These are phyloP conservation scores for Philhelius pedissequus DNA, from an alignment of 2,888 invertebrate genomes.

Conservation along the genomic window DNA sequence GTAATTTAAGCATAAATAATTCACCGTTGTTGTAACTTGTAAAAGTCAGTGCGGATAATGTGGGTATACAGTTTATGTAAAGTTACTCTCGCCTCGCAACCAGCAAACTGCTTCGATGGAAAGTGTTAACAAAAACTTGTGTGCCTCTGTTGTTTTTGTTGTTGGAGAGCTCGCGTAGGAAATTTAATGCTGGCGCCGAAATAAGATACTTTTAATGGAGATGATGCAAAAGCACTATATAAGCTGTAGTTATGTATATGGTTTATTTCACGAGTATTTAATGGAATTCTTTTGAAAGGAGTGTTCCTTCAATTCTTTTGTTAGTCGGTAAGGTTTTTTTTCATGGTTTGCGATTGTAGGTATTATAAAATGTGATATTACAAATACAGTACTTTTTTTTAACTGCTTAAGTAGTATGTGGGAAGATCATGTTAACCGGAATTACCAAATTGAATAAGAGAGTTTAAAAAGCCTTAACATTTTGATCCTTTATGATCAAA, in stretches of 20 bases:
- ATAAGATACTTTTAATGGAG: slow-evolving; percentile 30
- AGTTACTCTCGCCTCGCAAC: background rate
- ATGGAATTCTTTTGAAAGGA: slow-evolving; percentile 35
- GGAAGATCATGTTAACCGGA: background rate
- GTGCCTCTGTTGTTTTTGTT: slow-evolving; percentile 34
- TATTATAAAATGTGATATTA: background rate
- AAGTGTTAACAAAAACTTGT: slow-evolving; percentile 52
- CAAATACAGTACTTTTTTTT: background rate
- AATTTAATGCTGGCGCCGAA: slow-evolving; percentile 56
- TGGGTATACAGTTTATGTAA: background rate
- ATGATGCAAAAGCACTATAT: slow-evolving; percentile 1
- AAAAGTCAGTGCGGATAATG: background rate
- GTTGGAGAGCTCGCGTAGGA: slow-evolving; percentile 25
- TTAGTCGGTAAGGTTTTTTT: background rate
- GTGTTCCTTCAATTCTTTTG: slow-evolving; percentile 45
- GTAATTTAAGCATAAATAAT: slow-evolving; percentile 52
- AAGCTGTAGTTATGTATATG: background rate
- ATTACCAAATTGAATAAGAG: background rate
- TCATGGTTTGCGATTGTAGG: too few relatives aligned
- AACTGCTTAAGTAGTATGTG: background rate
- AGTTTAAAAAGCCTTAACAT: too few relatives aligned
- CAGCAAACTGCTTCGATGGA: background rate
- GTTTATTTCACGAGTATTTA: background rate
- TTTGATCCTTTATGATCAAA: too few relatives aligned
- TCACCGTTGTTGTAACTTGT: slow-evolving; percentile 33